A percentile compares a stretch with the other conserved stretches of the same genome.
These are phyloP conservation scores for Indri indri DNA, from an alignment of 2,113 vertebrate genomes.

Conservation along the genomic window DNA sequence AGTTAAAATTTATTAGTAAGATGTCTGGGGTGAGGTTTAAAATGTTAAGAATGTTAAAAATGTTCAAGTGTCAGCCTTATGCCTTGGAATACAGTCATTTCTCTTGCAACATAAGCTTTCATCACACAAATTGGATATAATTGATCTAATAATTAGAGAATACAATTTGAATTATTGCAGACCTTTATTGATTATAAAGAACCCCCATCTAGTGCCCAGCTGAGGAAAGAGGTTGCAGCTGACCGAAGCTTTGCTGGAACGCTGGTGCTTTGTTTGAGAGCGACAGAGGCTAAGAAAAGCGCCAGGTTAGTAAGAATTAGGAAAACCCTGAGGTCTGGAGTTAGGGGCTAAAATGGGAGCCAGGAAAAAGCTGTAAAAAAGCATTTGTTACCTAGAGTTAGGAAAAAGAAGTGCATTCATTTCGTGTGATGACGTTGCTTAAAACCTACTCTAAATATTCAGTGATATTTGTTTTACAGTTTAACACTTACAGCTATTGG, in stretches of 20 bases:
- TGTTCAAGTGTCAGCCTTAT: neutral
- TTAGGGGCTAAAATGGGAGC: neutral
- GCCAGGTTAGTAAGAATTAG: rapidly evolving
- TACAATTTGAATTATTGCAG: neutral
- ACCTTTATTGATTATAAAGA: neutral
- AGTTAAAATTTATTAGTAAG: constrained; percentile 21
- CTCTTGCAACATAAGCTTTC: neutral
- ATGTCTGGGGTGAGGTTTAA: constrained; percentile 45
- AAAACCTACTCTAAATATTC: neutral
- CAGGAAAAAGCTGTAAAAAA: neutral
- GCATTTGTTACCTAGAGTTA: neutral
- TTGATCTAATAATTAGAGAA: constrained; percentile 25
- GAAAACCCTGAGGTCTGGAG: rapidly evolving
- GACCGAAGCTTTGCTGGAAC: no score
- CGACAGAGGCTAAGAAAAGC: neutral
- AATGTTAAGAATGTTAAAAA: neutral
- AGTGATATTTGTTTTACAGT: neutral
- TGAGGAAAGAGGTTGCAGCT: neutral
- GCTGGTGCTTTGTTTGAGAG: neutral
- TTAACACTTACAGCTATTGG: neutral
- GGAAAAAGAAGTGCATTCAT: neutral
- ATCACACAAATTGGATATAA: neutral
- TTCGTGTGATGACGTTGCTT: neutral
- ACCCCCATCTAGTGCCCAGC: neutral
- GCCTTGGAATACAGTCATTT: neutral